Base-by-base conservation (phyloP, 2,797 vertebrate species). In the Myripristis murdjan region DNA sequence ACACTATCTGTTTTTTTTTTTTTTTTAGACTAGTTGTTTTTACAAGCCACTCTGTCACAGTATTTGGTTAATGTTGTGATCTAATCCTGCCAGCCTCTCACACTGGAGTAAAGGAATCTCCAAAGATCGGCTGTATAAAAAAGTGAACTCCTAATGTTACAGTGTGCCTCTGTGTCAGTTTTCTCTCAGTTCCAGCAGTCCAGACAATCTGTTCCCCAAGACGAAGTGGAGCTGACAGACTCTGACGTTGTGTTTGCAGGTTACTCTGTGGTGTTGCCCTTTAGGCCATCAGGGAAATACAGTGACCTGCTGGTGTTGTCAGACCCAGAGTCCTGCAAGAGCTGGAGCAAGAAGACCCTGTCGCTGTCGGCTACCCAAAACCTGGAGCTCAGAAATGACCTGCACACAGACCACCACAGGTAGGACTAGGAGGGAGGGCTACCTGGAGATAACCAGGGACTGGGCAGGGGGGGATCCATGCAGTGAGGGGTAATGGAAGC, bases 391-490 rank as follows among this genome's bases (percentile, higher is more conserved):
- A 51, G 48, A 5, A 90, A 64, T 1, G 61, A 77, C 31, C 82
- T 79, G 0, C 94, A 97, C 77, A 89, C 70, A n/a, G 97, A 97
- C 86, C 95, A 98, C 58, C 88, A 91, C 92, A 97, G 95, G 98
- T 98, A 84, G 1, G 61, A 67, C 3, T 5, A n/a, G 16, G 31
- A 39, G 7, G 5, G 12, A 7, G 18, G 9, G 3, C 6, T 20
- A 5, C 18, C 6, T 46, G 37, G 3, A 16, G 12, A 43, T 43
- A 18, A 18, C 12, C 16, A 18, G 43, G 15, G n/a, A 15, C 10
- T 11, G 43, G n/a, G 18, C 16, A 16, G 43, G 43, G 43, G 15
- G 43, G 15, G 16, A 16, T 46, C 11, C 41, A 16, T n/a, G n/a
- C n/a, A n/a, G n/a, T n/a, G n/a, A n/a, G n/a, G n/a, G n/a, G n/a